Conservation (phyloP, 2,888 invertebrate genomes). For the Synanthedon tipuliformis region DNA sequence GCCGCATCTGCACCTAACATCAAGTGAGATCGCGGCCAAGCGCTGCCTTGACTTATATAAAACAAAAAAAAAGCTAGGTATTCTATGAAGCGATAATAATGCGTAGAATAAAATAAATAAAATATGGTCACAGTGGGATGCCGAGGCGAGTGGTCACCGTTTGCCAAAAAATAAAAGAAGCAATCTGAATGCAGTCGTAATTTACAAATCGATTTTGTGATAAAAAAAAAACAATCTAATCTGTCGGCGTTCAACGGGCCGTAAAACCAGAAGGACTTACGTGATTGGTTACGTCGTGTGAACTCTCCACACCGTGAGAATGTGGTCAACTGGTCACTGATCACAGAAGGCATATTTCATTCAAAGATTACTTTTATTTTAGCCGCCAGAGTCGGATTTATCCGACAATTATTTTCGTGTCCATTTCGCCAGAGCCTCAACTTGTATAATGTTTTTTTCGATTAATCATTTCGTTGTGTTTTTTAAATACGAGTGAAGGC, state of each 20-base stretch:
- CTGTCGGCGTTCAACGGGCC: conserved; percentile 41
- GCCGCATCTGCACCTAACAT: too few relatives aligned
- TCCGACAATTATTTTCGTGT: too few relatives aligned
- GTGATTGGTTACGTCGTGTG: conserved; percentile 39
- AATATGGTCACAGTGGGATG: conserved; percentile 8
- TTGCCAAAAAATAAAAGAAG: conserved; percentile 7
- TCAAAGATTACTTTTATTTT: not conserved
- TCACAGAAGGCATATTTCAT: not conserved
- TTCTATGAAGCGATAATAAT: not conserved
- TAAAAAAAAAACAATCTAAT: conserved; percentile 18
- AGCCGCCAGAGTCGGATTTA: too few relatives aligned
- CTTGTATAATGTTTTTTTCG: too few relatives aligned
- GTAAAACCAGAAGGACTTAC: conserved; percentile 52
- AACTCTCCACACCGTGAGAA: conserved; percentile 16
- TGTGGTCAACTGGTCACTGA: conserved; percentile 3
- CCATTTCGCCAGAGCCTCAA: too few relatives aligned
- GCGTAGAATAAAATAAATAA: not conserved
- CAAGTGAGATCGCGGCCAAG: too few relatives aligned
- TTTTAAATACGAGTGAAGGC: too few relatives aligned
- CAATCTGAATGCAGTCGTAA: conserved; percentile 17
- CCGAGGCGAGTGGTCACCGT: conserved; percentile 3
- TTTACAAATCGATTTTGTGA: conserved; percentile 20
- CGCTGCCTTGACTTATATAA: too few relatives aligned
- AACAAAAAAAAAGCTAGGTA: too few relatives aligned
- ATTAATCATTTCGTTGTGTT: too few relatives aligned